Evolutionary conservation across 2,113 vertebrate genomes (phyloP).

Genomic region (Erythrolamprus reginae): DNA sequence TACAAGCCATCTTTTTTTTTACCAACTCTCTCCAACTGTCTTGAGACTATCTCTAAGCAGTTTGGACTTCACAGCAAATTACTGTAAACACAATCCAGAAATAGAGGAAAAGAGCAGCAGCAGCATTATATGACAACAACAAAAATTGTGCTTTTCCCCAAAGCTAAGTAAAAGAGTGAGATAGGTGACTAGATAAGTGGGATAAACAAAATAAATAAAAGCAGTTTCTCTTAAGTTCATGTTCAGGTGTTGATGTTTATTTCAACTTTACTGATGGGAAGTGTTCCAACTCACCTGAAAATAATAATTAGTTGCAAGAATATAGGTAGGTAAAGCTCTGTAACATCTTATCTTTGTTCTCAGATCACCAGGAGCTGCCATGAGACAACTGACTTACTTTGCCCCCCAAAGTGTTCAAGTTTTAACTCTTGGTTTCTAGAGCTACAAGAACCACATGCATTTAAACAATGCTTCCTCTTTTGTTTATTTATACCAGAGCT

Average conservation of each 20-base stretch:
- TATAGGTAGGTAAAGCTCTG: background rate
- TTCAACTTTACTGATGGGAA: background rate
- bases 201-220: no score
- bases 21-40: background rate
- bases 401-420: background rate
- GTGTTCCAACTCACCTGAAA: background rate
- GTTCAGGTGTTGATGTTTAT: background rate
- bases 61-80: background rate
- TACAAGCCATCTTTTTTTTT: background rate
- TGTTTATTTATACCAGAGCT: conserved; percentile 1
- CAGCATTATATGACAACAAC: background rate
- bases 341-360: background rate
- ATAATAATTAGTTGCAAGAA: background rate
- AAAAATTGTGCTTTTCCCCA: background rate
- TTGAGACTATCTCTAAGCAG: background rate
- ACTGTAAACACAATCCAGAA: background rate
- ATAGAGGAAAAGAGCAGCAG: background rate
- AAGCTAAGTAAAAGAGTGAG: background rate
- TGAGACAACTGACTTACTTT: background rate
- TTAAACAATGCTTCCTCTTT: background rate
- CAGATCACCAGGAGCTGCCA: background rate
- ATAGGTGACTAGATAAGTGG: no score
- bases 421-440: background rate
- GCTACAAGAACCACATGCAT: background rate
- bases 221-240: background rate